These are phyloP conservation scores for Subacronicta megacephala DNA, from an alignment of 2,888 invertebrate genomes.

Conservation along the genomic window DNA sequence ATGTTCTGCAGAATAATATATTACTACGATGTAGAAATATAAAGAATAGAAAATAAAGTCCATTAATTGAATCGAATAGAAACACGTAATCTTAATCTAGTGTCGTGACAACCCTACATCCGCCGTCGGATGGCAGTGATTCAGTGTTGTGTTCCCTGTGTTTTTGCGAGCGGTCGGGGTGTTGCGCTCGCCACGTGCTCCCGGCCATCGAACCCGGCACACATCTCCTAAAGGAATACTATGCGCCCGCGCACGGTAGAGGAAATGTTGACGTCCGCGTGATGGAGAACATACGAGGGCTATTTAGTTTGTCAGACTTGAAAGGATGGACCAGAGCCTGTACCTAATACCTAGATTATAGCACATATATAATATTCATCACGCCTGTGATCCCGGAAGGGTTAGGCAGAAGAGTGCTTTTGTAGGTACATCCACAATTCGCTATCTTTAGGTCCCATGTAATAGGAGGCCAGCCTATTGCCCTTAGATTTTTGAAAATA, in stretches of 20 bases:
- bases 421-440: no score
- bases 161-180: constrained; percentile 77
- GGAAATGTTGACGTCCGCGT: constrained; percentile 28
- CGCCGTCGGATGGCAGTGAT: constrained; percentile 62
- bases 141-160: constrained; percentile 75
- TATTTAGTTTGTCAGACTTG: constrained; percentile 1
- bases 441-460: no score
- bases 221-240: constrained; percentile 79
- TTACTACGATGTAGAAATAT: no score
- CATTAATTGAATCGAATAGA: no score
- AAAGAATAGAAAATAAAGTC: no score
- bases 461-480: no score
- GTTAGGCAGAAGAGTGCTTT: no score
- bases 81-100: constrained; percentile 1
- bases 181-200: constrained; percentile 69
- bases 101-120: constrained; percentile 46
- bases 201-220: constrained; percentile 79
- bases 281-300: constrained; percentile 1
- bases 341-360: no score
- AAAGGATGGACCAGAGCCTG: background rate
- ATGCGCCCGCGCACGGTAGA: constrained; percentile 57
- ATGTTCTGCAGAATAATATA: no score
- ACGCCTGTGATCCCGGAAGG: no score
- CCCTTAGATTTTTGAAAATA: no score
- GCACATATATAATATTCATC: no score